phyloP scores from a whole-genome alignment of 1,140 invertebrate genomes.

The Brachionus manjavacas region DNA sequence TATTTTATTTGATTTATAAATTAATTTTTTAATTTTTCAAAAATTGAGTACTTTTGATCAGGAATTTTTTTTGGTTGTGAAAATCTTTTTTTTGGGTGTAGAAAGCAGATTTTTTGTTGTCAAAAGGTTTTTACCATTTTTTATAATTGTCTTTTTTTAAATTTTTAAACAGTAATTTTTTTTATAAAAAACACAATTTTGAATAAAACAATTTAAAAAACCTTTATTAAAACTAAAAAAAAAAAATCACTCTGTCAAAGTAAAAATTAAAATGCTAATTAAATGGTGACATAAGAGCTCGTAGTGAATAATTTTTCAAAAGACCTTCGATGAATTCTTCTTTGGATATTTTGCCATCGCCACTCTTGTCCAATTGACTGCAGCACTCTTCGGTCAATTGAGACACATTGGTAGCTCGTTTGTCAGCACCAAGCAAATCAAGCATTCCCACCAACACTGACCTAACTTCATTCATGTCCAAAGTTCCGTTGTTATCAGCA shows the following conservation, averaged over 20 bases:
- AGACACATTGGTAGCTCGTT: neutral
- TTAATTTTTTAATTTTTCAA: no score
- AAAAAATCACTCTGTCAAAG: neutral
- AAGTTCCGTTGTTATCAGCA: constrained; percentile 8
- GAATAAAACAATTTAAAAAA: no score
- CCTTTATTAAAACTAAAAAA: neutral
- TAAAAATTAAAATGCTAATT: neutral
- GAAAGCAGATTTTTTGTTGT: no score
- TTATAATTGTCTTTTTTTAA: no score
- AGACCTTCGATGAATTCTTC: constrained; percentile 22
- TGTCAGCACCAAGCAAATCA: constrained; percentile 3
- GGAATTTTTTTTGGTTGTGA: no score
- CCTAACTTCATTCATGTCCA: neutral
- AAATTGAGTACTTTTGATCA: no score
- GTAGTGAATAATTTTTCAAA: neutral
- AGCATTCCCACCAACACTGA: constrained; percentile 35
- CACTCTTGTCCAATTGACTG: neutral
- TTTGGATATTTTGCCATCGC: constrained; percentile 20
- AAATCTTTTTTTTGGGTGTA: no score
- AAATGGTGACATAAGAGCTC: constrained; percentile 28
- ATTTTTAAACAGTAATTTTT: no score
- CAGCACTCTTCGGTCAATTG: neutral
- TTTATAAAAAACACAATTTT: no score
- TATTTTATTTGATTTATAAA: no score
- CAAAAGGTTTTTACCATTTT: no score